Evolutionary conservation across 2,113 vertebrate genomes (phyloP).

Genomic region (Bagarius yarrelli): DNA sequence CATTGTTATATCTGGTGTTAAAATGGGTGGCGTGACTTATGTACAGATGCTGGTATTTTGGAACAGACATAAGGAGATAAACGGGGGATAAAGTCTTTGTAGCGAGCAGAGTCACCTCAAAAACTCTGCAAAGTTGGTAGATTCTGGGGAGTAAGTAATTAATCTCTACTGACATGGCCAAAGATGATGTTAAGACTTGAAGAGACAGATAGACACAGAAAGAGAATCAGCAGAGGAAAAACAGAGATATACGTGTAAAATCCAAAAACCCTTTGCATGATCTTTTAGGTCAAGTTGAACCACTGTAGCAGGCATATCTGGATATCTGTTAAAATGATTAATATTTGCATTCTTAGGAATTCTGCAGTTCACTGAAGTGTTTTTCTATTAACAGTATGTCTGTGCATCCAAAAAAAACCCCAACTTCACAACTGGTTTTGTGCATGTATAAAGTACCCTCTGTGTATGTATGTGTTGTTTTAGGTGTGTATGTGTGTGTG

Average conservation of each 20-base stretch:
- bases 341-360: conserved; percentile 47
- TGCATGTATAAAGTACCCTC: conserved; percentile 34
- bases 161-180: conserved; percentile 48
- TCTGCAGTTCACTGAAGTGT: conserved; percentile 40
- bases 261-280: conserved; percentile 44
- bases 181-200: conserved; percentile 44
- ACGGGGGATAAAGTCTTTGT: conserved; percentile 53
- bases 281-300: conserved; percentile 32
- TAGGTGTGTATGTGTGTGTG: conserved; percentile 52
- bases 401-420: conserved; percentile 30
- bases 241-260: conserved; percentile 52
- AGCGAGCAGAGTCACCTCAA: conserved; percentile 62
- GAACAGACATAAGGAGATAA: conserved; percentile 48
- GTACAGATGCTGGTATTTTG: conserved; percentile 95
- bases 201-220: conserved; percentile 48
- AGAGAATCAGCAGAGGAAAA: conserved; percentile 36
- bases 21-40: conserved; percentile 76
- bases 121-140: conserved; percentile 45
- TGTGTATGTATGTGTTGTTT: conserved; percentile 60
- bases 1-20: conserved; percentile 63
- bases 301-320: conserved; percentile 38
- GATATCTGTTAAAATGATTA: conserved; percentile 37
- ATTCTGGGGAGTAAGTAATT: conserved; percentile 45
- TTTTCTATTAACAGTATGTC: conserved; percentile 35
- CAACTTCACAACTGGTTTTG: conserved; percentile 41